A percentile compares a stretch with the other conserved stretches of the same genome.
Evolutionary conservation across 1,140 invertebrate genomes (phyloP).

Genomic region (Diuraphis noxia): DNA sequence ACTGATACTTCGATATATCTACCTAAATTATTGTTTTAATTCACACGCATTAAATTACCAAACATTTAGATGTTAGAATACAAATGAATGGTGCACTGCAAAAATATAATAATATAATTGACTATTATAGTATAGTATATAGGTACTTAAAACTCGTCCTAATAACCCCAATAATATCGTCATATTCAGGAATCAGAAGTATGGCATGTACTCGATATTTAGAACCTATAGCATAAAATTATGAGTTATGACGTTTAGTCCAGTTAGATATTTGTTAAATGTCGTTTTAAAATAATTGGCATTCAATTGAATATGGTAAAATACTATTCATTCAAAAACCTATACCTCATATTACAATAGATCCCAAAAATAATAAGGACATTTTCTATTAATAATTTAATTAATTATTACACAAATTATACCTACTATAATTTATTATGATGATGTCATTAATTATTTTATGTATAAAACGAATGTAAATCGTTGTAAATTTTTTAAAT

Average conservation of each 20-base stretch:
- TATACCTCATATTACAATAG: not conserved
- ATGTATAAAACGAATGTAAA: not conserved
- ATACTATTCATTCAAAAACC: not conserved
- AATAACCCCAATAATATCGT: too few relatives aligned
- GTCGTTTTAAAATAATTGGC: not conserved
- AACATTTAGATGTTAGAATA: not conserved
- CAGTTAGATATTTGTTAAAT: not conserved
- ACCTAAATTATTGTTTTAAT: not conserved
- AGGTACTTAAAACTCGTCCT: not conserved
- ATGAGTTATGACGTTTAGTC: too few relatives aligned
- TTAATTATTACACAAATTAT: too few relatives aligned
- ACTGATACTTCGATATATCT: not conserved
- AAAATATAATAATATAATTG: not conserved
- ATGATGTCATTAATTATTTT: not conserved
- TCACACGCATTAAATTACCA: not conserved
- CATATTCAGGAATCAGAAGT: too few relatives aligned
- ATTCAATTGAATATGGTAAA: not conserved
- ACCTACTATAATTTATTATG: too few relatives aligned
- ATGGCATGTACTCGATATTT: too few relatives aligned
- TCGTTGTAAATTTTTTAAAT: not conserved
- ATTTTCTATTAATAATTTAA: too few relatives aligned
- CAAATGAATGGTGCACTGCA: not conserved
- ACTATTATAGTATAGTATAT: not conserved
- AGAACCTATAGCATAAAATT: too few relatives aligned
- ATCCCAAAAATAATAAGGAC: not conserved